Percentiles rank a stretch among this genome's conserved stretches.
These are phyloP conservation scores for Cygnus olor DNA, from an alignment of 2,797 vertebrate genomes.

Conservation along the genomic window DNA sequence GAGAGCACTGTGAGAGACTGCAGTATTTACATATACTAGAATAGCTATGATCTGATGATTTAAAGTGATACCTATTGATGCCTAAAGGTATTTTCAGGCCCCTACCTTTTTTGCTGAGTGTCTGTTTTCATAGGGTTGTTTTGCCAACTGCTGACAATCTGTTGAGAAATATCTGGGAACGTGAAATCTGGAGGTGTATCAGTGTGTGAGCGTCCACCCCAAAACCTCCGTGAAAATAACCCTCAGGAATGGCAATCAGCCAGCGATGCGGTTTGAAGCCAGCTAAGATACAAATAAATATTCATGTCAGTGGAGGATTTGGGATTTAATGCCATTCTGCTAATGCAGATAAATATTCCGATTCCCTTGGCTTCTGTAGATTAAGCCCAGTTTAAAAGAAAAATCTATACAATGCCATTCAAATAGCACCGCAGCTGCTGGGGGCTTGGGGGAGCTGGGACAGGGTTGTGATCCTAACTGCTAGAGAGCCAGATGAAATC, in stretches of 20 bases:
- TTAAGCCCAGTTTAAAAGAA: conserved; percentile 3
- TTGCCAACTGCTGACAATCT: conserved; percentile 33
- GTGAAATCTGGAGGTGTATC: conserved; percentile 23
- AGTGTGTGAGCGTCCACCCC: not conserved
- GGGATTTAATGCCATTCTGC: not conserved
- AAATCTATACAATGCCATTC: not conserved
- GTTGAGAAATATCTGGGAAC: conserved; percentile 29
- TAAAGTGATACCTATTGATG: conserved; percentile 36
- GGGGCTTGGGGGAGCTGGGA: not conserved
- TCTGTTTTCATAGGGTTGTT: conserved; percentile 33
- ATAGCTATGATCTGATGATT: conserved; percentile 56
- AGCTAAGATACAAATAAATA: conserved; percentile 39
- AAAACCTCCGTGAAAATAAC: conserved; percentile 51
- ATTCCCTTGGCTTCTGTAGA: conserved; percentile 15
- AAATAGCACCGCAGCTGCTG: not conserved
- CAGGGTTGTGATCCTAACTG: not conserved
- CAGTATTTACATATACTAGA: conserved; percentile 22
- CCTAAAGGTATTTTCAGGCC: conserved; percentile 45
- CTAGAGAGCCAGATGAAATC: not conserved
- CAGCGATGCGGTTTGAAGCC: conserved; percentile 31
- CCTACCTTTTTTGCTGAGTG: conserved; percentile 12
- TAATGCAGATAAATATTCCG: conserved; percentile 39
- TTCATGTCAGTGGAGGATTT: conserved; percentile 31
- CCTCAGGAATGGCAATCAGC: not conserved
- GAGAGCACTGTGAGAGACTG: conserved; percentile 29